phyloP scores from a whole-genome alignment of 2,888 invertebrate species.

The Nudaria mundana region DNA sequence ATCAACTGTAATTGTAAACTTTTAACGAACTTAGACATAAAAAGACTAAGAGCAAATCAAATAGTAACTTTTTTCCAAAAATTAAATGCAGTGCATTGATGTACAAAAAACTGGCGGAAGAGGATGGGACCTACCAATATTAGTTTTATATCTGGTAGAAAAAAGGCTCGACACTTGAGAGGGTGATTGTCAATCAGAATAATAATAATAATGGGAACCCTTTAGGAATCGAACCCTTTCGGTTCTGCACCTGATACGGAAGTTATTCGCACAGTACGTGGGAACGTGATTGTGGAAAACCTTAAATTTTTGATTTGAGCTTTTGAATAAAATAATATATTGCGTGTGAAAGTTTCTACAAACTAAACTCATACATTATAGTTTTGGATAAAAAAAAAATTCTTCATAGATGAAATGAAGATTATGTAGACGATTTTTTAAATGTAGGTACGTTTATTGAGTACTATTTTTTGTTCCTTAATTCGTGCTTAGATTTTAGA shows the following conservation, averaged over 20 bases:
- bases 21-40: conserved; percentile 41
- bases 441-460: too few relatives aligned
- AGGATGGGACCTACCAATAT: conserved; percentile 80
- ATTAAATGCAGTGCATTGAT: conserved; percentile 59
- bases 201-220: conserved; percentile 73
- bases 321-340: conserved; percentile 23
- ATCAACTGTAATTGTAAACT: conserved; percentile 26
- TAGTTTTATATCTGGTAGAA: conserved; percentile 76
- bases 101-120: conserved; percentile 73
- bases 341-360: conserved; percentile 18
- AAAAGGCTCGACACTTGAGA: conserved; percentile 72
- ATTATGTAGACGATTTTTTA: too few relatives aligned
- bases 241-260: conserved; percentile 75
- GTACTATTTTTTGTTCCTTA: too few relatives aligned
- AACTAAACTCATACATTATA: too few relatives aligned
- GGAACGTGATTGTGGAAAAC: conserved; percentile 50
- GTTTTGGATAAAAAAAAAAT: too few relatives aligned
- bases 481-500: too few relatives aligned
- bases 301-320: conserved; percentile 19
- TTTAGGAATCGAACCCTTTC: conserved; percentile 72
- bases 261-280: conserved; percentile 74
- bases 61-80: conserved; percentile 62
- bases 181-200: conserved; percentile 72
- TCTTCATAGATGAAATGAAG: too few relatives aligned
- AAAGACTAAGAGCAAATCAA: conserved; percentile 60